Conservation (phyloP, 2,797 vertebrate species). For the Urosaurus nigricauda region DNA sequence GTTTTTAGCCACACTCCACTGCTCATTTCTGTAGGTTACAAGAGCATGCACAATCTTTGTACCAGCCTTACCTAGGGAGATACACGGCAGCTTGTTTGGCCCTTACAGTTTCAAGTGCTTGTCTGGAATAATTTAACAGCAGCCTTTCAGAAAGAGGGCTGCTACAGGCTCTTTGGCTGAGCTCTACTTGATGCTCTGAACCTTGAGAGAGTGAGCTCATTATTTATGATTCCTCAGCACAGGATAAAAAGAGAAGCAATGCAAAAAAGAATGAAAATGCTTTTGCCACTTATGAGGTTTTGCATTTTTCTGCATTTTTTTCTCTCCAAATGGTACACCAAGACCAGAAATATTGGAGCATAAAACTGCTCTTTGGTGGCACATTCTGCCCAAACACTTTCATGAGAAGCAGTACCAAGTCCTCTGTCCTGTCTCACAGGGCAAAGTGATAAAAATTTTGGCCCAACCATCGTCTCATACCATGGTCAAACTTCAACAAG, state of each 20-base stretch:
- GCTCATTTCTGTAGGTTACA: background rate
- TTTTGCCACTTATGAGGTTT: background rate
- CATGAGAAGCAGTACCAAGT: background rate
- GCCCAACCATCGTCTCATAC: too few species aligned
- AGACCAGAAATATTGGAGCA: background rate
- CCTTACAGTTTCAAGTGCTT: background rate
- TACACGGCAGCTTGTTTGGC: background rate
- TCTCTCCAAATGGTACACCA: background rate
- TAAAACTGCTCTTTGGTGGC: background rate
- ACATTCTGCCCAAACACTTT: background rate
- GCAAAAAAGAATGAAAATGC: background rate
- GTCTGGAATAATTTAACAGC: background rate
- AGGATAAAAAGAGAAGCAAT: background rate
- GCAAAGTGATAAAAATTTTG: background rate
- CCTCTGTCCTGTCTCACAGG: background rate
- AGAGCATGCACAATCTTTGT: too few species aligned
- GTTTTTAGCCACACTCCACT: background rate
- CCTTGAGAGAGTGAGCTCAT: too few species aligned
- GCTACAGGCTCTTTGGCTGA: background rate
- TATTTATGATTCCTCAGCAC: background rate
- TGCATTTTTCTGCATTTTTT: background rate
- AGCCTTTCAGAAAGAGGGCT: background rate
- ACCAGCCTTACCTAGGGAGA: background rate
- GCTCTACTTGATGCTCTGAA: background rate
- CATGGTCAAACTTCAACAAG: background rate